Conservation (phyloP, 2,113 vertebrate genomes). For the Plestiodon gilberti region DNA sequence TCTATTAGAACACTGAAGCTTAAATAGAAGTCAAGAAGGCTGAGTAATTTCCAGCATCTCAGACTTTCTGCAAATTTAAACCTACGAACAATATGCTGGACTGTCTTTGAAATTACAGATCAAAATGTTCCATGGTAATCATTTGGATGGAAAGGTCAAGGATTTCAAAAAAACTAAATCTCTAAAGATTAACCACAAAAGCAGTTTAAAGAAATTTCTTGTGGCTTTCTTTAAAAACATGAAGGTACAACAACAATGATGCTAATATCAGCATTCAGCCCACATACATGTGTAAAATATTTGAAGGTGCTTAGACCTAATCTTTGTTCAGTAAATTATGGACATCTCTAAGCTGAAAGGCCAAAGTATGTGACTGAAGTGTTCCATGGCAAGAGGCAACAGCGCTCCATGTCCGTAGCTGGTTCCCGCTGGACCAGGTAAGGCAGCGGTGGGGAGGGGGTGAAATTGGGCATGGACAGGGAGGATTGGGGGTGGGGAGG, state of each 20-base stretch:
- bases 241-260: neutral
- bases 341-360: slow-evolving; percentile 3
- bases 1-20: neutral
- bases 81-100: neutral
- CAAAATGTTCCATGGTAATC: slow-evolving; percentile 20
- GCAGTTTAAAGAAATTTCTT: neutral
- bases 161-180: slow-evolving; percentile 43
- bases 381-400: neutral
- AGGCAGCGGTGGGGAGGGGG: too few relatives aligned
- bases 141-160: slow-evolving; percentile 26
- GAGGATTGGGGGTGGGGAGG: too few relatives aligned
- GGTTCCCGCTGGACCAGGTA: too few relatives aligned
- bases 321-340: slow-evolving; percentile 22
- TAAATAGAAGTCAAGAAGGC: neutral
- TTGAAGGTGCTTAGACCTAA: neutral
- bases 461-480: too few relatives aligned
- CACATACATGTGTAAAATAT: slow-evolving; percentile 40
- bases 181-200: slow-evolving; percentile 44
- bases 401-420: too few relatives aligned
- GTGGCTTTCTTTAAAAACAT: slow-evolving; percentile 22
- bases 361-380: slow-evolving; percentile 4
- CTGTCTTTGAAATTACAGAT: slow-evolving; percentile 46
- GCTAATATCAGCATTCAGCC: neutral
- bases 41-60: neutral
- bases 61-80: slow-evolving; percentile 9